Evolutionary conservation across 1,140 invertebrate species (phyloP).

Genomic region (Periplaneta americana): DNA sequence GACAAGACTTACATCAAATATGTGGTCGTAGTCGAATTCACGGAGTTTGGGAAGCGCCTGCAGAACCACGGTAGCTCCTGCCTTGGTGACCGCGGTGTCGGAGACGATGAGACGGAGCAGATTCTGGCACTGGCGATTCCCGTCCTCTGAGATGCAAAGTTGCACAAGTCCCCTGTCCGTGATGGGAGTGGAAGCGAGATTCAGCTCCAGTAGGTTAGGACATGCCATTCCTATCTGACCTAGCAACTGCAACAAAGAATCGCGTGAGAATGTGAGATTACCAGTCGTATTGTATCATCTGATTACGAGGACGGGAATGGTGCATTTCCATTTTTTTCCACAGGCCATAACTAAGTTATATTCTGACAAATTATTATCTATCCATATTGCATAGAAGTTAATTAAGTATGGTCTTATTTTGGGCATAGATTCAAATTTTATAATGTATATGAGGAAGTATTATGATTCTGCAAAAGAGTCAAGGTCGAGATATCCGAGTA

Average conservation of each 20-base stretch:
- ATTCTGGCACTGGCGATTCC: slow-evolving; percentile 24
- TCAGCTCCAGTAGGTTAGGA: slow-evolving; percentile 27
- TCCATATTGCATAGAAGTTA: no score
- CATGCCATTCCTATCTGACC: slow-evolving; percentile 27
- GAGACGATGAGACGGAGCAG: slow-evolving; percentile 26
- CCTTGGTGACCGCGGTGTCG: slow-evolving; percentile 27
- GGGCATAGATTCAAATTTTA: no score
- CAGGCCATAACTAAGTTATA: no score
- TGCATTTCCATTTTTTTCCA: no score
- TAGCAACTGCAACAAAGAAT: neutral
- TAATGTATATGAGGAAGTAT: no score
- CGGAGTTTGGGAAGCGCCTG: slow-evolving; percentile 26
- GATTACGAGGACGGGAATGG: no score
- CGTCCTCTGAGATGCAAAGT: slow-evolving; percentile 24
- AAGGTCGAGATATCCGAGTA: no score
- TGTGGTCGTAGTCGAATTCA: slow-evolving; percentile 33
- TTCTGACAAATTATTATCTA: no score
- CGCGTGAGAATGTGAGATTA: no score
- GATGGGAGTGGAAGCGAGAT: slow-evolving; percentile 30
- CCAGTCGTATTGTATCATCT: no score
- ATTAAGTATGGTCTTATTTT: no score
- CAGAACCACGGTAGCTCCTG: slow-evolving; percentile 27
- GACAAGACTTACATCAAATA: slow-evolving; percentile 27
- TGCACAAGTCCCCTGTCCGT: slow-evolving; percentile 29
- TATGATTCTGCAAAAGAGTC: no score